These are phyloP conservation scores for Drepanosiphum platanoidis DNA, from an alignment of 2,888 invertebrate genomes.

Conservation along the genomic window DNA sequence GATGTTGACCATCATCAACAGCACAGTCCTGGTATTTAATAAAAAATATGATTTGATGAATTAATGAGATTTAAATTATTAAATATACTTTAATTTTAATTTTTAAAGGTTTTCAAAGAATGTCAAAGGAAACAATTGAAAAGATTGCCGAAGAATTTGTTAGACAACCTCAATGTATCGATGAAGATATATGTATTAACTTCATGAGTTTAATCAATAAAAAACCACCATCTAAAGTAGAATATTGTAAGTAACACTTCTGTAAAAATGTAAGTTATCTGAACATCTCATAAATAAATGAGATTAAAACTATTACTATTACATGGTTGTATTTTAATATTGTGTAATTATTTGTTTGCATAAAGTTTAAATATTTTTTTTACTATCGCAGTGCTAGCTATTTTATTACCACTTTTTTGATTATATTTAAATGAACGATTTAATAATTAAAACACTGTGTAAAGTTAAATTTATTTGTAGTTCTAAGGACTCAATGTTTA, in stretches of 20 bases:
- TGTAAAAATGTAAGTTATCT: not conserved
- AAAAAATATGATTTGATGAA: not conserved
- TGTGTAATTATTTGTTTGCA: too few relatives aligned
- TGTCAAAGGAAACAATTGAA: conserved; percentile 60
- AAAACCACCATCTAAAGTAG: conserved; percentile 6
- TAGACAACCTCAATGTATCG: conserved; percentile 54
- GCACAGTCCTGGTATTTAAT: conserved; percentile 48
- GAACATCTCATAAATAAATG: not conserved
- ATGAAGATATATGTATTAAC: conserved; percentile 58
- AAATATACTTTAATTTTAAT: not conserved
- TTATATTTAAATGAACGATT: too few relatives aligned
- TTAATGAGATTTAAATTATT: not conserved
- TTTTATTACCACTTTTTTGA: too few relatives aligned
- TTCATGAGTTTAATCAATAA: conserved; percentile 45
- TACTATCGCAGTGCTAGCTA: too few relatives aligned
- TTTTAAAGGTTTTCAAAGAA: conserved; percentile 56
- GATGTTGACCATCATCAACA: conserved; percentile 44
- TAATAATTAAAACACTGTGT: too few relatives aligned
- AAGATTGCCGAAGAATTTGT: conserved; percentile 60
- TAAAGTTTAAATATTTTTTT: too few relatives aligned
- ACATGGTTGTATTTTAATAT: too few relatives aligned
- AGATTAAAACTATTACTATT: too few relatives aligned
- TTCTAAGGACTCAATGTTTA: too few relatives aligned
- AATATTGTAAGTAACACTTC: conserved; percentile 38
- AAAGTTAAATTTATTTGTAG: too few relatives aligned